Conservation (phyloP, 2,797 vertebrate genomes). For the Enteromius fasciolatus region DNA sequence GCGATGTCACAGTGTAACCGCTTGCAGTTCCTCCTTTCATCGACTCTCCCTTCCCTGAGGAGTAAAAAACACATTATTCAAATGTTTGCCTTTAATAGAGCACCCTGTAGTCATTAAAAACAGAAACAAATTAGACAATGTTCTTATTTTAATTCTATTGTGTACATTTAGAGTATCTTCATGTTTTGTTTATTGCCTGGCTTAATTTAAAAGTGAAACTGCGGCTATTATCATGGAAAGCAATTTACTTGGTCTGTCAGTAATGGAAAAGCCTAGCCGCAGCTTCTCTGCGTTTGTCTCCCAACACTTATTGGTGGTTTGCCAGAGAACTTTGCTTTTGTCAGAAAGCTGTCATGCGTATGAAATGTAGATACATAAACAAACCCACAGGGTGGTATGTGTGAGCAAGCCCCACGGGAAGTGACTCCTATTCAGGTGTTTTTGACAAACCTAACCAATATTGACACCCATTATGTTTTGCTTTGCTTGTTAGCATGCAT, state of each 20-base stretch:
- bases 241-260: slow-evolving; percentile 41
- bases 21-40: slow-evolving; percentile 16
- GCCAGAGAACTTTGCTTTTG: slow-evolving; percentile 33
- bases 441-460: slow-evolving; percentile 13
- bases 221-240: slow-evolving; percentile 34
- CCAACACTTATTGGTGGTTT: slow-evolving; percentile 35
- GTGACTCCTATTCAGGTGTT: slow-evolving; percentile 22
- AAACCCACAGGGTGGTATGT: not conserved
- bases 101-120: slow-evolving; percentile 37
- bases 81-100: slow-evolving; percentile 35
- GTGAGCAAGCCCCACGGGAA: slow-evolving; percentile 12
- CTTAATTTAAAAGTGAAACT: slow-evolving; percentile 45
- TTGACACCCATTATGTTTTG: slow-evolving; percentile 24
- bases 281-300: slow-evolving; percentile 30
- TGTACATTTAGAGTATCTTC: slow-evolving; percentile 34
- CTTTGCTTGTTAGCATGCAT: slow-evolving; percentile 25
- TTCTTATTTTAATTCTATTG: slow-evolving; percentile 38
- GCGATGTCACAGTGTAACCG: not conserved
- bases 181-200: slow-evolving; percentile 32
- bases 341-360: slow-evolving; percentile 26
- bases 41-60: not conserved
- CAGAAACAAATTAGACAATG: slow-evolving; percentile 31
- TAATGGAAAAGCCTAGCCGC: slow-evolving; percentile 34
- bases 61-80: slow-evolving; percentile 36
- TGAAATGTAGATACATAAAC: slow-evolving; percentile 16